Percentiles rank a stretch among this genome's conserved stretches.
Evolutionary conservation across 2,113 vertebrate genomes (phyloP).

Genomic region (Xerus inauris): DNA sequence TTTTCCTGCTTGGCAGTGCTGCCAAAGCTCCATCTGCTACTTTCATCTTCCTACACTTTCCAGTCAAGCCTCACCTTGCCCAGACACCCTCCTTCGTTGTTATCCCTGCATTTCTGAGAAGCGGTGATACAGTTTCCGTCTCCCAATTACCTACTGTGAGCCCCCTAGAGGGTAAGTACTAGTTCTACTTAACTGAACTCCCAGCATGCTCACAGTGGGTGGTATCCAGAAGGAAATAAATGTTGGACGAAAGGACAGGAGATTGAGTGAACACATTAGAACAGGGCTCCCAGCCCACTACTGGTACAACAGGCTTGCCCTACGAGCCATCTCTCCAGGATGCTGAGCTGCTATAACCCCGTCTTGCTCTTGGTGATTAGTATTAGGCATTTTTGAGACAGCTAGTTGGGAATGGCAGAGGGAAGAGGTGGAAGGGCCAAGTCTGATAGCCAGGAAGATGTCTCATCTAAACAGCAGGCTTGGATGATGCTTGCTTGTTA

Average conservation of each 20-base stretch:
- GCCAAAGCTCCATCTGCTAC: background rate
- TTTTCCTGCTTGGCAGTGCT: background rate
- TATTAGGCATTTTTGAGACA: background rate
- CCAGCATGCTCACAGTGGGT: background rate
- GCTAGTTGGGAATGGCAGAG: background rate
- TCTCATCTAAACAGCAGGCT: background rate
- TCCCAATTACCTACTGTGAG: background rate
- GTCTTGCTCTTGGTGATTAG: background rate
- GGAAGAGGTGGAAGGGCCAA: background rate
- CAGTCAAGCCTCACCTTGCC: constrained; percentile 65
- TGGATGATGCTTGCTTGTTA: background rate
- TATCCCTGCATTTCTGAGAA: background rate
- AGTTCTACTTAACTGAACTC: background rate
- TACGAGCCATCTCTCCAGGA: background rate
- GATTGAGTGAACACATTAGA: background rate
- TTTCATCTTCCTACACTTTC: constrained; percentile 57
- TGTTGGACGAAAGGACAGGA: background rate
- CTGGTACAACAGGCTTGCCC: background rate
- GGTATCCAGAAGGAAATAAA: background rate
- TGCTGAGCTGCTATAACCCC: background rate
- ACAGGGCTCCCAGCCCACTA: background rate
- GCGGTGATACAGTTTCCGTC: background rate
- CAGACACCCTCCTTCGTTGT: background rate
- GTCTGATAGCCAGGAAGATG: background rate
- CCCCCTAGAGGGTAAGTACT: background rate